Percentiles rank a stretch among this genome's conserved stretches.
Conservation (phyloP, 2,113 vertebrate species). For the Sisor rabdophorus region DNA sequence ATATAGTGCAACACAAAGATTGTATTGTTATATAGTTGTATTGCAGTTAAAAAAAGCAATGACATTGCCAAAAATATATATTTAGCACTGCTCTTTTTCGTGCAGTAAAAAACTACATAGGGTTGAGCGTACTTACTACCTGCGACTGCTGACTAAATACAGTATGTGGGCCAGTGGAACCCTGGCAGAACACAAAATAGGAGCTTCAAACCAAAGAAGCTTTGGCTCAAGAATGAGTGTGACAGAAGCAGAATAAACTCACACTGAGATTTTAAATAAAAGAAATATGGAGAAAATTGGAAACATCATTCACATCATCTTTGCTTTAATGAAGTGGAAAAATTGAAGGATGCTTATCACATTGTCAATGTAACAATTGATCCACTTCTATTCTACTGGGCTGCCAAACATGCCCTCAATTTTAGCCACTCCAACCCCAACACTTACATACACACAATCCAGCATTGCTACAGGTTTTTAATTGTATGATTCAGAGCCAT, state of each 20-base stretch:
- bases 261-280: slow-evolving; percentile 2
- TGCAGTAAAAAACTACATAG: not conserved
- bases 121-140: slow-evolving; percentile 30
- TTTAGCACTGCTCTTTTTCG: slow-evolving; percentile 6
- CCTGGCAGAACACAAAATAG: slow-evolving; percentile 58
- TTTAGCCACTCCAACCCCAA: not conserved
- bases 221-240: slow-evolving; percentile 13
- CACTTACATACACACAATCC: not conserved
- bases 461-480: not conserved
- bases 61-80: not conserved
- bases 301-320: slow-evolving; percentile 1
- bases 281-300: not conserved
- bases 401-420: slow-evolving; percentile 35
- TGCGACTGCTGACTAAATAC: slow-evolving; percentile 26
- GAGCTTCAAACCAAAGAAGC: slow-evolving; percentile 41
- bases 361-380: slow-evolving; percentile 46
- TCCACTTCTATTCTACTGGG: slow-evolving; percentile 41
- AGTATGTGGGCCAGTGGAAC: slow-evolving; percentile 38
- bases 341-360: slow-evolving; percentile 34
- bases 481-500: slow-evolving; percentile 27
- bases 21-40: too few species aligned
- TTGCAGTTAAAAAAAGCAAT: not conserved
- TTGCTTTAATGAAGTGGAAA: slow-evolving; percentile 26
- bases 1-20: not conserved
- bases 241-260: not conserved